Percentiles rank a stretch among this genome's conserved stretches.
Conservation (phyloP, 1,140 invertebrate species). For the Paramacrobiotus metropolitanus region DNA sequence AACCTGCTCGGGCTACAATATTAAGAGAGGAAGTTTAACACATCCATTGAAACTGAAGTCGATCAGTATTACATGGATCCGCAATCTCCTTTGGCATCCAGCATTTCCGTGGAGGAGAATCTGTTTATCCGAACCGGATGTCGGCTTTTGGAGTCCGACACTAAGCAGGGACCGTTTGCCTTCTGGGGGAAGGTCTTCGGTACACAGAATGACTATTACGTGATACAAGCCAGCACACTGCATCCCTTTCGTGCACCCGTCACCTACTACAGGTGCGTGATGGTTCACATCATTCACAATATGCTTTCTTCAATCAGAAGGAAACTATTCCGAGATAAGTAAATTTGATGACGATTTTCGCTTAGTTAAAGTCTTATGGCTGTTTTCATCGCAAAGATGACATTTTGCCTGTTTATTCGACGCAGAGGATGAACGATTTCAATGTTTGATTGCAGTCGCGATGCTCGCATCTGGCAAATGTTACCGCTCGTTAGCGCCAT, state of each 20-base stretch:
- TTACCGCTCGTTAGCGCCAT: neutral
- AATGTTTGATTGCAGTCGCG: neutral
- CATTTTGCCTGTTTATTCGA: too few relatives aligned
- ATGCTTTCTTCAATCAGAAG: too few relatives aligned
- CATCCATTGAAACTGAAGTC: too few relatives aligned
- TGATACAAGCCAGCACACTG: neutral
- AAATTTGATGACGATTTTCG: too few relatives aligned
- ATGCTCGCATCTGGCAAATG: neutral
- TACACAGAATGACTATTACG: slow-evolving; percentile 1
- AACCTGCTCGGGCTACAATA: too few relatives aligned
- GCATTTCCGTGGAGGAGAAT: neutral
- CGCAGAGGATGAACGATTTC: too few relatives aligned
- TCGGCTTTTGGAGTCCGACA: neutral
- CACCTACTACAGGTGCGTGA: neutral
- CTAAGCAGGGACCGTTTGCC: neutral
- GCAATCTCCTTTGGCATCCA: neutral
- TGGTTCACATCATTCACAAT: too few relatives aligned
- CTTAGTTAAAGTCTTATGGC: too few relatives aligned
- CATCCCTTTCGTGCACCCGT: neutral
- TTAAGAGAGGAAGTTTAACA: too few relatives aligned
- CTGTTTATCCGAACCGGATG: neutral
- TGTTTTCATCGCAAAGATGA: too few relatives aligned
- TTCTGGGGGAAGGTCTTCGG: slow-evolving; percentile 3
- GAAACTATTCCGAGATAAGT: too few relatives aligned
- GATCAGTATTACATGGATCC: too few relatives aligned